Evolutionary conservation across 1,140 invertebrate genomes (phyloP).

Genomic region (Tribolium madens): DNA sequence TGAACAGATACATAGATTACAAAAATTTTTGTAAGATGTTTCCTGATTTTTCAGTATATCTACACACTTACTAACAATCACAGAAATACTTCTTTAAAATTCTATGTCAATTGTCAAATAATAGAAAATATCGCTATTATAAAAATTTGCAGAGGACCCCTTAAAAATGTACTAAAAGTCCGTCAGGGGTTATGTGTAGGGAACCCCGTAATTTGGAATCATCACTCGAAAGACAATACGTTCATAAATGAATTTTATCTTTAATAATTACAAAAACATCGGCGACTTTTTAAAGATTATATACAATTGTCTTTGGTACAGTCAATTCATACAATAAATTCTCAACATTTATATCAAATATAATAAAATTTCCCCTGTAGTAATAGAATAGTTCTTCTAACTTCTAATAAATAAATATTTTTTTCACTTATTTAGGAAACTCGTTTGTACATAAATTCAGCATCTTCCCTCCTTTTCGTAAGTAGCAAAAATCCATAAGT

Average conservation of each 20-base stretch:
- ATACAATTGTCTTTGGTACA: slow-evolving; percentile 60
- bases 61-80: slow-evolving; percentile 60
- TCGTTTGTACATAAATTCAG: slow-evolving; percentile 58
- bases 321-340: slow-evolving; percentile 55
- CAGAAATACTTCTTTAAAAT: slow-evolving; percentile 55
- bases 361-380: slow-evolving; percentile 59
- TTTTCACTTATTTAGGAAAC: slow-evolving; percentile 57
- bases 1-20: slow-evolving; percentile 51
- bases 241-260: slow-evolving; percentile 16
- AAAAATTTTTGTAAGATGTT: slow-evolving; percentile 46
- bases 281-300: slow-evolving; percentile 52
- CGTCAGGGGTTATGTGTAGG: not conserved
- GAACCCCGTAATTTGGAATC: slow-evolving; percentile 26
- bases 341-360: slow-evolving; percentile 59
- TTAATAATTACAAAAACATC: slow-evolving; percentile 54
- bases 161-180: slow-evolving; percentile 7
- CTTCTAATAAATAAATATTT: slow-evolving; percentile 60
- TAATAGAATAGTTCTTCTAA: slow-evolving; percentile 54
- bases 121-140: slow-evolving; percentile 18
- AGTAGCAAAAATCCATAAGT: slow-evolving; percentile 46
- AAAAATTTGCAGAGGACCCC: slow-evolving; percentile 26
- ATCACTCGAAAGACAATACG: slow-evolving; percentile 17
- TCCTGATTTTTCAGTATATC: slow-evolving; percentile 46
- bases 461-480: slow-evolving; percentile 44
- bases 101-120: slow-evolving; percentile 23